phyloP scores from a whole-genome alignment of 2,797 vertebrate species.

The Luscinia luscinia region DNA sequence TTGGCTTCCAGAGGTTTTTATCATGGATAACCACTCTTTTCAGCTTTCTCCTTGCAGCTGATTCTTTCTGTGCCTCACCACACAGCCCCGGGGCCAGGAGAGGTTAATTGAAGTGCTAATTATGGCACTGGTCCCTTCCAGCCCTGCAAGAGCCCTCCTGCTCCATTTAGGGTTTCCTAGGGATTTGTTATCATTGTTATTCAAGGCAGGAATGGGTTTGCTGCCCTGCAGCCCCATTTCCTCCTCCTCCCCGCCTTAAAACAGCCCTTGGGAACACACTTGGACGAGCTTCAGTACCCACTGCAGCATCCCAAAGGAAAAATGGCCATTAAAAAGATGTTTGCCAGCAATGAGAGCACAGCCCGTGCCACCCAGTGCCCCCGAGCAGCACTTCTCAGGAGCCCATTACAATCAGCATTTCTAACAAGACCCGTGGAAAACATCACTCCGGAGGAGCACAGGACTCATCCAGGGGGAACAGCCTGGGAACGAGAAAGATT shows the following conservation, averaged over 20 bases:
- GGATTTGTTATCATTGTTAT: background rate
- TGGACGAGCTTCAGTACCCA: background rate
- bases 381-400: background rate
- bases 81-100: background rate
- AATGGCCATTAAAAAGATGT: background rate
- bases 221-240: background rate
- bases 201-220: background rate
- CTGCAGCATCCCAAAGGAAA: background rate
- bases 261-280: background rate
- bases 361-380: background rate
- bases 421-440: background rate
- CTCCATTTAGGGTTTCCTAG: background rate
- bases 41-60: background rate
- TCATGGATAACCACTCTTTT: background rate
- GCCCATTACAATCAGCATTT: background rate
- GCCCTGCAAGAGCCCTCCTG: background rate
- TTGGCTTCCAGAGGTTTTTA: background rate
- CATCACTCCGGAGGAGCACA: background rate
- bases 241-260: background rate
- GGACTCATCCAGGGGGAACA: background rate
- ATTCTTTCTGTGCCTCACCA: fast-evolving
- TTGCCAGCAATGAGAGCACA: background rate
- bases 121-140: background rate
- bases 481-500: background rate
- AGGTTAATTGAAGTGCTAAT: background rate